Percentiles rank a stretch among this genome's conserved stretches.
phyloP scores from a whole-genome alignment of 2,797 vertebrate species.

The Molossus molossus region DNA sequence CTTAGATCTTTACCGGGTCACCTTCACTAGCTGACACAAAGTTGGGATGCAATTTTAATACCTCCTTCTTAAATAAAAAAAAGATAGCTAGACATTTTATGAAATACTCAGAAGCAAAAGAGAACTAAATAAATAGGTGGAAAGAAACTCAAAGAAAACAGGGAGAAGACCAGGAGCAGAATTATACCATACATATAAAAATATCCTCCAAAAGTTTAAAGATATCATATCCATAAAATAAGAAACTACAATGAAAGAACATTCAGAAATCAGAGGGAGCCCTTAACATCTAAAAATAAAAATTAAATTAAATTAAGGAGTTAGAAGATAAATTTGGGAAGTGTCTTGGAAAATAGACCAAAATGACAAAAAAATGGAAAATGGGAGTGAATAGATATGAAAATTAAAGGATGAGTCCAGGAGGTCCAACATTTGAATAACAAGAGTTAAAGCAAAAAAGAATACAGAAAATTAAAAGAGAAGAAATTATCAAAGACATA shows the following conservation, averaged over 20 bases:
- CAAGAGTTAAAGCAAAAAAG: conserved; percentile 39
- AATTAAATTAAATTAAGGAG: not conserved
- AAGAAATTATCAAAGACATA: conserved; percentile 54
- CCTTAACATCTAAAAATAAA: conserved; percentile 61
- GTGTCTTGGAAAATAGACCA: conserved; percentile 45
- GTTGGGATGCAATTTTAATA: conserved; percentile 6
- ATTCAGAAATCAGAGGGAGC: not conserved
- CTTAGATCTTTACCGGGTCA: not conserved
- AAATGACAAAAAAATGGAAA: conserved; percentile 64
- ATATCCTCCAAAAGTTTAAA: conserved; percentile 30
- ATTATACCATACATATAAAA: not conserved
- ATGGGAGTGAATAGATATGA: not conserved
- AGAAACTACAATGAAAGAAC: conserved; percentile 58
- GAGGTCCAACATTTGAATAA: conserved; percentile 53
- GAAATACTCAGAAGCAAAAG: conserved; percentile 50
- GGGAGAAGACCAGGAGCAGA: not conserved
- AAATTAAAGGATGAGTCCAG: conserved; percentile 47
- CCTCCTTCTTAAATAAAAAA: conserved; percentile 46
- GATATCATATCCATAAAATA: conserved; percentile 1
- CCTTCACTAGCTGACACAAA: not conserved
- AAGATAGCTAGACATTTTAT: conserved; percentile 41
- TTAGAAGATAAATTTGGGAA: conserved; percentile 48
- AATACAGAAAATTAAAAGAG: conserved; percentile 38
- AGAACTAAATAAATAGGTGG: conserved; percentile 13
- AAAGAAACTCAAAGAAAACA: conserved; percentile 45